Base-by-base conservation (phyloP, 2,888 invertebrate genomes). In the Noctua janthe region DNA sequence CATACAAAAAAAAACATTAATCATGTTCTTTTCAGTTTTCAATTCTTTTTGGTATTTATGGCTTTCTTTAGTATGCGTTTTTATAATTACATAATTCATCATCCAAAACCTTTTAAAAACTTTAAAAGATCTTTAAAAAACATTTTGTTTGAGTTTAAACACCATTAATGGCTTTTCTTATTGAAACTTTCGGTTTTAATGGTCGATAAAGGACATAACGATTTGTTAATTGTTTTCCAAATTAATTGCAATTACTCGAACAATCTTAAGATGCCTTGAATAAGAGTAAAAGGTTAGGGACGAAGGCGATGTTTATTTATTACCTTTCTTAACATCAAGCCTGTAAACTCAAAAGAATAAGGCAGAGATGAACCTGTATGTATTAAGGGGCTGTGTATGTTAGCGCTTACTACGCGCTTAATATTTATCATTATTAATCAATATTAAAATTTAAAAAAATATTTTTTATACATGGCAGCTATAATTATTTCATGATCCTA, bases 171-270 rank as follows among this genome's bases (percentile, higher is more conserved):
- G 78, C 39, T 74, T 75, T 82, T 85, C 56, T 80, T 86, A 80
- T 59, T 54, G 67, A 72, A 82, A 88, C 51, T 76, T 82, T 72
- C 29, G 23, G 49, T 70, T 67, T 78, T 88, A 80, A 85, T 85
- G 88, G 82, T 39, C 88, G 76, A 85, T 85, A 72, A 85, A 87
- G 78, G 74, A 82, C 86, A 74, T 72, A 80, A 86, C 80, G 86
- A 82, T 82, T 80, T 82, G 88, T 80, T 87, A 87, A 87, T 87
- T 79, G 82, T 86, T 85, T 85, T 82, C 39, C 76, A 85, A 86
- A 88, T 83, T 87, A 80, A 83, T 88, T 88, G 78, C 82, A 72
- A 82, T 69, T 74, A 64, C 62, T 64, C 54, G 59, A 73, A 82
- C 71, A 78, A 73, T 86, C 71, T 77, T 76, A n/a, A 20, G 39